Conservation (phyloP, 1,140 invertebrate genomes). For the Vollenhovia emeryi region DNA sequence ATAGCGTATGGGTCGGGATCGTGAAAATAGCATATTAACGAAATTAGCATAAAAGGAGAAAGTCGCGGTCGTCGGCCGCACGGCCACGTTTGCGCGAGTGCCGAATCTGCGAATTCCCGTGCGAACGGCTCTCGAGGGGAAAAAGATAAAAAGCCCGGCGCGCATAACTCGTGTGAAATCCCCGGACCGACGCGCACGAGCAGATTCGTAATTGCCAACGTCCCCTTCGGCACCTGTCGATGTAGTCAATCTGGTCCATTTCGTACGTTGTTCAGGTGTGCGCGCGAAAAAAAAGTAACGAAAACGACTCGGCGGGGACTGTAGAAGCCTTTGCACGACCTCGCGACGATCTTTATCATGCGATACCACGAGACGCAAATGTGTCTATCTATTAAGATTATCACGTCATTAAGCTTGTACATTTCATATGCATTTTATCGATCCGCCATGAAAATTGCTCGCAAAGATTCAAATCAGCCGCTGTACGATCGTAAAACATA, state of each 20-base stretch:
- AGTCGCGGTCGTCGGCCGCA: conserved; percentile 81
- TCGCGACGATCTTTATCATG: background rate
- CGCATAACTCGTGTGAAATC: conserved; percentile 37
- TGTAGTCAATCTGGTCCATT: background rate
- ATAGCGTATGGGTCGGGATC: conserved; percentile 59
- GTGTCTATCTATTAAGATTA: background rate
- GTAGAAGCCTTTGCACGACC: background rate
- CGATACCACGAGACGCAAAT: background rate
- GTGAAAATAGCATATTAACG: conserved; percentile 82
- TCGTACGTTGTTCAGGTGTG: background rate
- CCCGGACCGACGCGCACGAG: background rate
- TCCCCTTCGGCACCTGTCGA: background rate
- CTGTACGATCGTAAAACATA: background rate
- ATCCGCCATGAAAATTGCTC: background rate
- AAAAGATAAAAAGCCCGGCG: conserved; percentile 44
- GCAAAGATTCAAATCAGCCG: background rate
- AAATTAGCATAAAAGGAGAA: conserved; percentile 84
- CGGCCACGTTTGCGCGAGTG: conserved; percentile 72
- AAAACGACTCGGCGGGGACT: background rate
- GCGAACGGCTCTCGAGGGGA: conserved; percentile 37
- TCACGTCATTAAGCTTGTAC: too few relatives aligned
- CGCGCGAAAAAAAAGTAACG: background rate
- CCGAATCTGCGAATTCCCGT: conserved; percentile 69
- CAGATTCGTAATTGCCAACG: background rate
- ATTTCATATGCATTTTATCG: background rate